Conservation (phyloP, 2,888 invertebrate genomes). For the Oxystoma pomonae region DNA sequence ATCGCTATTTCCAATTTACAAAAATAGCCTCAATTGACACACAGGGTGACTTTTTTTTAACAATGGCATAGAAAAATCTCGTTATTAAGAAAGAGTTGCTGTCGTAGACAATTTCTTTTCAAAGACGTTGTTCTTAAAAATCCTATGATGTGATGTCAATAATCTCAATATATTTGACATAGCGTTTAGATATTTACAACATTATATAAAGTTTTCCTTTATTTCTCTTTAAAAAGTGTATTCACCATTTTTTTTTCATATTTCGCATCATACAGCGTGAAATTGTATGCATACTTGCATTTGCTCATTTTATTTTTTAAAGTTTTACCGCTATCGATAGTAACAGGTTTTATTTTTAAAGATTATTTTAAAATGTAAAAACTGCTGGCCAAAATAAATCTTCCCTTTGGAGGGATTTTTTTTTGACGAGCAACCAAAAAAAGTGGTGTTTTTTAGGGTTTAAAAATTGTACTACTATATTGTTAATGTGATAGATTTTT, state of each 20-base stretch:
- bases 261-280: background rate
- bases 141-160: constrained; percentile 49
- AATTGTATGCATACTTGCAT: constrained; percentile 30
- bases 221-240: constrained; percentile 43
- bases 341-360: background rate
- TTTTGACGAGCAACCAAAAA: constrained; percentile 17
- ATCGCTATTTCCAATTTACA: background rate
- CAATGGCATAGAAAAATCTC: background rate
- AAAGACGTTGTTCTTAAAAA: constrained; percentile 44
- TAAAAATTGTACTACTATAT: constrained; percentile 33
- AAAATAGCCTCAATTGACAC: background rate
- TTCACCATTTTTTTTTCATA: constrained; percentile 31
- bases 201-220: constrained; percentile 30
- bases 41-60: background rate
- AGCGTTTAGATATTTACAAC: constrained; percentile 32
- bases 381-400: background rate
- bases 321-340: too few relatives aligned
- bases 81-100: background rate
- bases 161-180: constrained; percentile 43
- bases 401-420: constrained; percentile 15
- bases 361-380: background rate
- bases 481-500: constrained; percentile 63
- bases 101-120: constrained; percentile 30
- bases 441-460: constrained; percentile 3
- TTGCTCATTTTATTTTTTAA: constrained; percentile 36